phyloP scores from a whole-genome alignment of 1,140 invertebrate species.

The Saxidomus purpurata region DNA sequence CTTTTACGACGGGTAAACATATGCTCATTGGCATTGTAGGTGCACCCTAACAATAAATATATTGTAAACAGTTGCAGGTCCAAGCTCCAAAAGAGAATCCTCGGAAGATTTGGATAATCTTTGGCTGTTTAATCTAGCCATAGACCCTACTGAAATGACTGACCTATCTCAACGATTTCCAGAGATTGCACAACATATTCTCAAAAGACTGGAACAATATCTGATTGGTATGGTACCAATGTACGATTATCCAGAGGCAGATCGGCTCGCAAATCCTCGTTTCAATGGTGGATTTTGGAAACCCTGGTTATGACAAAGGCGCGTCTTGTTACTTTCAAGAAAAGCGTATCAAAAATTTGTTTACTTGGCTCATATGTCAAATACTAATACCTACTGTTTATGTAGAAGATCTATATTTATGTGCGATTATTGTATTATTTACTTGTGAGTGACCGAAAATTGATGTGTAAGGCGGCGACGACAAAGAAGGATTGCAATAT shows the following conservation, averaged over 20 bases:
- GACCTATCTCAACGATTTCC: constrained; percentile 71
- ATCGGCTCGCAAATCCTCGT: constrained; percentile 76
- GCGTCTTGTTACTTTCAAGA: no score
- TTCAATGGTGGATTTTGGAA: constrained; percentile 80
- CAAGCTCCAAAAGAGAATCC: neutral
- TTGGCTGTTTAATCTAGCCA: constrained; percentile 79
- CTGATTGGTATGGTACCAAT: constrained; percentile 76
- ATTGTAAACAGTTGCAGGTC: neutral
- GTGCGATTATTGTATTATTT: no score
- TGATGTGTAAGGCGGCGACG: no score
- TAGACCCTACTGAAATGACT: constrained; percentile 74
- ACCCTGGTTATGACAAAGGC: constrained; percentile 75
- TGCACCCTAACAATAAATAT: no score
- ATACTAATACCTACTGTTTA: no score
- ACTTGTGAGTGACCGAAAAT: no score
- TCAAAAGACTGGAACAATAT: constrained; percentile 72
- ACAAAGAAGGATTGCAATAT: no score
- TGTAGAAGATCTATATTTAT: no score
- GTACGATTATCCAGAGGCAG: constrained; percentile 69
- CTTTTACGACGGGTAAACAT: no score
- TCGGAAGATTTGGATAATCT: constrained; percentile 71
- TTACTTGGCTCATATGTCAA: no score
- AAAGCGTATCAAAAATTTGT: no score
- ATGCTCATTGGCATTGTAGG: no score
- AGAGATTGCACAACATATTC: constrained; percentile 70